Evolutionary conservation across 2,888 invertebrate species (phyloP).

Genomic region (Tholera decimalis): DNA sequence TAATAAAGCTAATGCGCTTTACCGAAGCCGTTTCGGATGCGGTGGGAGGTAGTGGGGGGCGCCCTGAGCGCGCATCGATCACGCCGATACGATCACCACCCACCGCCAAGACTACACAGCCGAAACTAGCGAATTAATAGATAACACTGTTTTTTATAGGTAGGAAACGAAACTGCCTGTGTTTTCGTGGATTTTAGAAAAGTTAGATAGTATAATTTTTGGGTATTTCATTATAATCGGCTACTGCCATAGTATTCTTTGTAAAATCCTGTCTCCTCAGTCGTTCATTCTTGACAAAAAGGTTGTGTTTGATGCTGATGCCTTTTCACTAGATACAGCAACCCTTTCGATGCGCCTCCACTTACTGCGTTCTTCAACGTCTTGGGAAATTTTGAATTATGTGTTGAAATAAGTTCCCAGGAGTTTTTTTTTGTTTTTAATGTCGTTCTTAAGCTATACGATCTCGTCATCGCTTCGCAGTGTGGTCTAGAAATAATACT

Average conservation of each 20-base stretch:
- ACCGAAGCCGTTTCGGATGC: constrained; percentile 67
- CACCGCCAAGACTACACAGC: constrained; percentile 67
- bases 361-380: too few species aligned
- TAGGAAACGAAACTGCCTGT: constrained; percentile 15
- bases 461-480: not conserved
- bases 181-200: not conserved
- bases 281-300: too few species aligned
- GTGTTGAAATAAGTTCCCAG: too few species aligned
- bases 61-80: constrained; percentile 72
- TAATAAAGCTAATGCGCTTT: constrained; percentile 75
- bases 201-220: not conserved
- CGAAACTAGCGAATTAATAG: constrained; percentile 67
- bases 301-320: too few species aligned
- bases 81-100: constrained; percentile 73
- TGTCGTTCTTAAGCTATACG: too few species aligned
- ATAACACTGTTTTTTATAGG: constrained; percentile 57
- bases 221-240: not conserved
- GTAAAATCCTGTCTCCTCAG: too few species aligned
- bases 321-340: too few species aligned
- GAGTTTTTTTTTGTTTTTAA: not conserved
- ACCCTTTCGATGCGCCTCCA: too few species aligned
- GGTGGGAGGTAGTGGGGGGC: constrained; percentile 47
- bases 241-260: too few species aligned
- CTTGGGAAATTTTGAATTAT: too few species aligned
- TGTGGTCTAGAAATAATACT: constrained; percentile 14